Evolutionary conservation across 23 tunicate species (phyloP), one percentile per base, ranked within the genome.

Genomic region (Botrylloides violaceus): DNA sequence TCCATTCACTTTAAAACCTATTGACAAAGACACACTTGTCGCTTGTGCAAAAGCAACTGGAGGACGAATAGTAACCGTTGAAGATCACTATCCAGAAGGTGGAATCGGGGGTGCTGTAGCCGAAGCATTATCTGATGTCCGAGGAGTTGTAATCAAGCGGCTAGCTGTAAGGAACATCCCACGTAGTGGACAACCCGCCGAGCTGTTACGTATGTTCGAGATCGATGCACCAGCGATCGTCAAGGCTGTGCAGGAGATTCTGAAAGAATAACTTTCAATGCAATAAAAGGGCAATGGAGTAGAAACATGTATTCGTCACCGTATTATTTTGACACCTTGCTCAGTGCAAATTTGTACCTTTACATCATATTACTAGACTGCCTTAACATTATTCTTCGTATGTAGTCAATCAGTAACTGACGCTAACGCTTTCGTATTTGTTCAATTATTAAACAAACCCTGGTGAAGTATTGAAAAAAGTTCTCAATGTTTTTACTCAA

Each of bases 71-170:
- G 76, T 93, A 61, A 93, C 98, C 0, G 98, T 93, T 15, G 98
- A 93, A 57, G 98, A 93, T 47, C 98, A 93, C 47, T 93, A 93
- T 58, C 81, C 95, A 1, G 87, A 93, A 43, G 97, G 97, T 5
- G 97, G 97, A 30, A 73, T 90, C 60, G 97, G 97, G 0, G 81
- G 85, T 35, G 97, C 97, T 4, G 97, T 90, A 2, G 90, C 97
- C 19, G 97, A 90, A 56, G 85, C 97, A 31, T 29, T 90, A 3
- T 35, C 81, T 15, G 97, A 83, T 70, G 73, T 48, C 22, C 77
- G 92, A 60, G 95, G 86, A 33, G 64, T 87, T 21, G 60, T 58
- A 39, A 80, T 76, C 35, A 68, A 73, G 48, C 64, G 71, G 2
- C 47, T 93, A 70, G 98, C 98, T 3, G 98, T 93, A 23, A 72